phyloP scores from a whole-genome alignment of 2,113 vertebrate genomes.

The Calyptommatus sinebrachiatus region DNA sequence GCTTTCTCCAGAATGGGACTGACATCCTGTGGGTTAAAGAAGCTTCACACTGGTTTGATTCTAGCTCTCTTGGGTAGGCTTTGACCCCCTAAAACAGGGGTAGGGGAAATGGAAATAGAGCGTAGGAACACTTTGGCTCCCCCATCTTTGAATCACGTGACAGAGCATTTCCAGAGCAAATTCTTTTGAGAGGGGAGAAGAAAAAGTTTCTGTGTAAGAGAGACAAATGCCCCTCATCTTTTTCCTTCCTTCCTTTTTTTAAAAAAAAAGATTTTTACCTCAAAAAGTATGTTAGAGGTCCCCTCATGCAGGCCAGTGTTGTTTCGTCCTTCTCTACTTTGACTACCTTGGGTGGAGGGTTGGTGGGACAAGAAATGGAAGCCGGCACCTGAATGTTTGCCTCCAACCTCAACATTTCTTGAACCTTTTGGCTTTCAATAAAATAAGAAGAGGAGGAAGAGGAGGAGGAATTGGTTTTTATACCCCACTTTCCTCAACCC shows the following conservation, averaged over 20 bases:
- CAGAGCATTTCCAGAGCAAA: constrained; percentile 18
- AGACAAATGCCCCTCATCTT: not conserved
- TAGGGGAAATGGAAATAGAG: no score
- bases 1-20: not conserved
- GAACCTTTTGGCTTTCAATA: not conserved
- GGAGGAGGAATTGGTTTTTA: no score
- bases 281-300: not conserved
- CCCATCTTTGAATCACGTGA: not conserved
- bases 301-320: not conserved
- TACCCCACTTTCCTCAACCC: no score
- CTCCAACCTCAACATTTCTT: not conserved
- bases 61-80: constrained; percentile 10
- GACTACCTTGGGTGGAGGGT: not conserved
- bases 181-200: not conserved
- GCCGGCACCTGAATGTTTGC: not conserved
- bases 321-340: not conserved
- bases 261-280: not conserved
- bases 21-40: not conserved
- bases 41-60: constrained; percentile 34
- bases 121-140: no score
- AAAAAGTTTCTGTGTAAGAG: no score
- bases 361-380: not conserved
- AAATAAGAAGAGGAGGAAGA: no score
- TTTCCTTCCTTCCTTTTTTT: not conserved
- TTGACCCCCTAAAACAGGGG: constrained; percentile 14